Evolutionary conservation across 2,113 vertebrate species (phyloP), one percentile per base, ranked within the genome.

Genomic region (Lucifuga dentata): DNA sequence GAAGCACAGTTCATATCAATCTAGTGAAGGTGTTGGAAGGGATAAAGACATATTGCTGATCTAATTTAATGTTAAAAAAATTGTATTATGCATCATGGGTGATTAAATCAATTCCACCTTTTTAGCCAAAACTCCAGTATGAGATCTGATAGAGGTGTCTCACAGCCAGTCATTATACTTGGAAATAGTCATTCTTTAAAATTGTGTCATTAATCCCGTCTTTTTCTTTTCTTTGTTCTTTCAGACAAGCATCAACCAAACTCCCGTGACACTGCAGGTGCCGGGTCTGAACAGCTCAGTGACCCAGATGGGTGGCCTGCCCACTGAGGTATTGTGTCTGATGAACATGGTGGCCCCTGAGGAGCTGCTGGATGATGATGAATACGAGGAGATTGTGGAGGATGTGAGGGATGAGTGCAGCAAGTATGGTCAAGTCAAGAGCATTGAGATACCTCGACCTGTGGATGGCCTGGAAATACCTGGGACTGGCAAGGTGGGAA

Each of bases 271-370:
- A 11, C 93, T 97, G 86, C 95, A 97, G 86, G 96, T 97, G 8
- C 96, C 96, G 0, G 95, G 96, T n/a, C 81, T 97, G 92, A 95
- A 94, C 73, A 96, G 95, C 29, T 94, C 95, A 6, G 92, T 97
- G 57, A 91, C 86, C 44, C 95, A 96, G 88, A 97, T 97, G 95
- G 95, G 95, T 0, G 95, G 95, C 44, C 92, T 96, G 72, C 96
- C 96, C 17, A 97, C 96, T 0, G 95, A 97, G 88, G 94, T 97
- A 32, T 89, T 97, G 35, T 97, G 96, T 78, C 93, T 97, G 85
- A 96, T 97, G 96, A 97, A 97, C 87, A 97, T 97, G 96, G 95
- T 97, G 85, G 93, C 96, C 57, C 95, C 95, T 0, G 96, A 96
- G 67, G 96, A 97, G 89, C 91, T 97, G 60, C 68, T 97, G 83